phyloP scores from a whole-genome alignment of 2,888 invertebrate genomes.

The Caenorhabditis sinica region DNA sequence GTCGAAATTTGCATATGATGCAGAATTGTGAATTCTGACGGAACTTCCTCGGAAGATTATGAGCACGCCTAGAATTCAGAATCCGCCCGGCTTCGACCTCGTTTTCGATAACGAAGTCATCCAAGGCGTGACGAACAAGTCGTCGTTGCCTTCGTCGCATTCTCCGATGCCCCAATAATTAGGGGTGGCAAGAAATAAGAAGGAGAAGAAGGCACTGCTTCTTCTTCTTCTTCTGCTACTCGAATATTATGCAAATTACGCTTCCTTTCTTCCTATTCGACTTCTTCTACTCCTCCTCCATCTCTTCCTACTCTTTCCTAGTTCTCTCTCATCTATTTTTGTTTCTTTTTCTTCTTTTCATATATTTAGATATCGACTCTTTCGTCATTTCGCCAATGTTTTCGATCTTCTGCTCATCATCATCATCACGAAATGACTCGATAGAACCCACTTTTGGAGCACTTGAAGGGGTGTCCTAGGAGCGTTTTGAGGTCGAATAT shows the following conservation, averaged over 20 bases:
- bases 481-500: not conserved
- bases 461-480: not conserved
- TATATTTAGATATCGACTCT: not conserved
- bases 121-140: not conserved
- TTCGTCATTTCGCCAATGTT: not conserved
- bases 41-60: too few relatives aligned
- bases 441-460: conserved; percentile 6
- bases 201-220: not conserved
- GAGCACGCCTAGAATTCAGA: too few relatives aligned
- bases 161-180: conserved; percentile 41
- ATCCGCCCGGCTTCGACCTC: too few relatives aligned
- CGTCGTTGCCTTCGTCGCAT: too few relatives aligned
- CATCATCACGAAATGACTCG: too few relatives aligned
- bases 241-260: conserved; percentile 66
- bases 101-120: conserved; percentile 2
- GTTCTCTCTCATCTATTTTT: not conserved
- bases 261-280: conserved; percentile 12
- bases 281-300: conserved; percentile 6
- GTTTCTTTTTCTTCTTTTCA: not conserved
- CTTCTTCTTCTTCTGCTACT: conserved; percentile 28
- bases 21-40: too few relatives aligned
- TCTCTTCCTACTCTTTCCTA: not conserved
- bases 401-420: not conserved
- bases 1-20: not conserved
- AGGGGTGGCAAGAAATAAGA: conserved; percentile 33